These are phyloP conservation scores for Blastobasis lacticolella DNA, from an alignment of 2,888 invertebrate species.

Conservation along the genomic window DNA sequence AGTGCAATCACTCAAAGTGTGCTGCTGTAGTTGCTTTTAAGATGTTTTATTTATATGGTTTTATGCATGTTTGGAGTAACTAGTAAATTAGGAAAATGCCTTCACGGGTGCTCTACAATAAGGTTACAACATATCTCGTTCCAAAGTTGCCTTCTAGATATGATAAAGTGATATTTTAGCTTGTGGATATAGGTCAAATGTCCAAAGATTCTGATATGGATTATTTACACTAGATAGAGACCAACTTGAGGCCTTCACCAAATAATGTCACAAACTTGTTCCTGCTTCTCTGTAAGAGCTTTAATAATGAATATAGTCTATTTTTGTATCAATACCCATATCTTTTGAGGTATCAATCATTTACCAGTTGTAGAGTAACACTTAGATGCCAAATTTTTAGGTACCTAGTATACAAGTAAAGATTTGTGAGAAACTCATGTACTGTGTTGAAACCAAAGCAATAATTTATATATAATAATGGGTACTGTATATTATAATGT, in stretches of 20 bases:
- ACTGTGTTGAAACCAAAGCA: slow-evolving; percentile 72
- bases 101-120: slow-evolving; percentile 68
- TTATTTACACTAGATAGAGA: slow-evolving; percentile 59
- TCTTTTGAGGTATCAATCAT: slow-evolving; percentile 23
- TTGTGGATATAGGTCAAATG: slow-evolving; percentile 56
- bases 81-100: slow-evolving; percentile 56
- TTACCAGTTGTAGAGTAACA: slow-evolving; percentile 47
- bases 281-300: slow-evolving; percentile 50
- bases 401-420: no score
- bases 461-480: slow-evolving; percentile 37
- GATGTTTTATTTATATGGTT: slow-evolving; percentile 49
- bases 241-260: slow-evolving; percentile 44
- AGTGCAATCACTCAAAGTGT: slow-evolving; percentile 56
- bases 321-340: slow-evolving; percentile 50
- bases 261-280: slow-evolving; percentile 23
- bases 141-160: slow-evolving; percentile 73
- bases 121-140: slow-evolving; percentile 65
- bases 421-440: slow-evolving; percentile 14
- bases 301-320: slow-evolving; percentile 42
- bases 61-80: slow-evolving; percentile 59
- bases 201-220: slow-evolving; percentile 59
- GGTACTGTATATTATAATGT: no score
- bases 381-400: slow-evolving; percentile 61
- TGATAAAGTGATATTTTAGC: slow-evolving; percentile 62
- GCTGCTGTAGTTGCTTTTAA: slow-evolving; percentile 66